phyloP scores from a whole-genome alignment of 30 jellyfish, hydroid and myxozoan species.

The Pelagia noctiluca region DNA sequence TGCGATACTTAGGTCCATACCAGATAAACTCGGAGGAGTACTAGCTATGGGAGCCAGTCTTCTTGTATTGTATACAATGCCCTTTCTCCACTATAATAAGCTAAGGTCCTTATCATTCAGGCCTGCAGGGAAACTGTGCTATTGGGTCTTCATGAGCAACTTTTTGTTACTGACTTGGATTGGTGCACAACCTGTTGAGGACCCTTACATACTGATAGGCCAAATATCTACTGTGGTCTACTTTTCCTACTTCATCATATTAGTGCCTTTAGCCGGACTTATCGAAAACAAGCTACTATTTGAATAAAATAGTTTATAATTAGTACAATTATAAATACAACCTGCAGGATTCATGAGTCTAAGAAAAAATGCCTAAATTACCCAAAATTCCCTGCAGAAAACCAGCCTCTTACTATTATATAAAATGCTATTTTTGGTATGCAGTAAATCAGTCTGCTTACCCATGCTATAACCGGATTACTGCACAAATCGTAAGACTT shows the following conservation, averaged over 20 bases:
- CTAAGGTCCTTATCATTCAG: slow-evolving; percentile 17
- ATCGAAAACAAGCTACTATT: slow-evolving; percentile 13
- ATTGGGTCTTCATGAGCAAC: slow-evolving; percentile 10
- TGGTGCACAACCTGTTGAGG: slow-evolving; percentile 60
- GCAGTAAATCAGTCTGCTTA: too few species aligned
- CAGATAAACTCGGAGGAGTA: slow-evolving; percentile 65
- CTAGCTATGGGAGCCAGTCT: slow-evolving; percentile 25
- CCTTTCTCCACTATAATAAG: neutral
- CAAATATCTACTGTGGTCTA: slow-evolving; percentile 26
- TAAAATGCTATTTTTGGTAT: too few species aligned
- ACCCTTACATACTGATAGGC: slow-evolving; percentile 48
- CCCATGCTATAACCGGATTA: too few species aligned
- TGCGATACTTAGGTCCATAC: slow-evolving; percentile 56
- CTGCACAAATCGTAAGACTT: too few species aligned
- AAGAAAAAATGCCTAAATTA: too few species aligned
- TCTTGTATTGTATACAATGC: neutral
- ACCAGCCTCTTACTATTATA: too few species aligned
- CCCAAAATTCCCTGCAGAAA: too few species aligned
- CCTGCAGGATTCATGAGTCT: too few species aligned
- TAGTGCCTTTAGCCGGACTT: neutral
- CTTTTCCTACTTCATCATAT: slow-evolving; percentile 21
- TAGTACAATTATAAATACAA: neutral
- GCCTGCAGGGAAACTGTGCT: slow-evolving; percentile 21
- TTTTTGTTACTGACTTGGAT: slow-evolving; percentile 48
- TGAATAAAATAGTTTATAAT: slow-evolving; percentile 10